Conservation (phyloP, 2,888 invertebrate species). For the Diplolepis rosae region DNA sequence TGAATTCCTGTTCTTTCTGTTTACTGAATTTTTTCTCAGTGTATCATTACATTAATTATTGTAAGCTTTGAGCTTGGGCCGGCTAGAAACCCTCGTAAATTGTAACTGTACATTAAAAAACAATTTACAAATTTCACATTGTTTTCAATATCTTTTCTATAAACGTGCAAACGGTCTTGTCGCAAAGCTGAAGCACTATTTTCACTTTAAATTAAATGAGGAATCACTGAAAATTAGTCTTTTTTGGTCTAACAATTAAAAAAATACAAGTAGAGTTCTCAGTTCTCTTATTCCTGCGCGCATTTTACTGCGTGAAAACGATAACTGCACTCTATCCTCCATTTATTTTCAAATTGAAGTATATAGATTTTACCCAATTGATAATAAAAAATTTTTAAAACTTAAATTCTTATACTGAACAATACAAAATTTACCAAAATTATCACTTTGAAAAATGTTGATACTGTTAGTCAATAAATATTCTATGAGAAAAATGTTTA, state of each 20-base stretch:
- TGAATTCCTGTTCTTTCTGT: conserved; percentile 46
- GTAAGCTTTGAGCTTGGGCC: conserved; percentile 68
- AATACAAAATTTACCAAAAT: too few relatives aligned
- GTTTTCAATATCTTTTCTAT: conserved; percentile 39
- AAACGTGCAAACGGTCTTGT: conserved; percentile 23
- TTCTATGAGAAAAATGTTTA: too few relatives aligned
- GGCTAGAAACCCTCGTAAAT: conserved; percentile 42
- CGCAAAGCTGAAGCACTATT: not conserved
- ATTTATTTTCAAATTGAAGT: not conserved
- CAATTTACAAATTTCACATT: conserved; percentile 29
- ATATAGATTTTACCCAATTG: too few relatives aligned
- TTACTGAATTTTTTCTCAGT: conserved; percentile 40
- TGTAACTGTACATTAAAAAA: conserved; percentile 30
- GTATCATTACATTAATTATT: conserved; percentile 59
- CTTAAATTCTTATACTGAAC: too few relatives aligned
- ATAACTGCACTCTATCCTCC: not conserved
- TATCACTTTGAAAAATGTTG: too few relatives aligned
- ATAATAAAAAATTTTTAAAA: too few relatives aligned
- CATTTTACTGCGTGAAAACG: not conserved
- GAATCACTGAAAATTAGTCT: conserved; percentile 9
- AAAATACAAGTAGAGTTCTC: not conserved
- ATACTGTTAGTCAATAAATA: too few relatives aligned
- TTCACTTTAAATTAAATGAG: not conserved
- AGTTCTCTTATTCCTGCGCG: conserved; percentile 16
- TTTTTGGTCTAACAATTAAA: conserved; percentile 1